Evolutionary conservation across 2,888 invertebrate species (phyloP), one percentile per base, ranked within the genome.

Genomic region (Patella pellucida): DNA sequence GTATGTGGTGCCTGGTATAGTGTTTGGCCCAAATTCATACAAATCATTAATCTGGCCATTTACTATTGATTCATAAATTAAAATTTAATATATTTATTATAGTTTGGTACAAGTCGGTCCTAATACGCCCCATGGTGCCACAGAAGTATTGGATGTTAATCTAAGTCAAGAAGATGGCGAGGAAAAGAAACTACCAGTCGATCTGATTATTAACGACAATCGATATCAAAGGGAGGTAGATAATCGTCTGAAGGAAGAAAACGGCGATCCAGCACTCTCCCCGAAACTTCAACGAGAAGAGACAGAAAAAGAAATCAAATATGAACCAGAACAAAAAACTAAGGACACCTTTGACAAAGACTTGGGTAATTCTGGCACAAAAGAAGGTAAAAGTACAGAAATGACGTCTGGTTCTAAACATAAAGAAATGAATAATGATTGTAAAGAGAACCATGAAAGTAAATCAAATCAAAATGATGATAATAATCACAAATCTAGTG

Each of bases 61-160:
- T 0, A 5, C 41, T 41, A 41, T 3, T 41, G 41, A 5, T 41
- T 4, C 9, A 41, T 41, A 9, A 41, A 41, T 41, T 41, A 41
- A 41, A 41, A 9, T 41, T 41, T 7, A 41, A 9, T 41, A 1
- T 41, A 41, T 41, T 72, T 51, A n/a, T 83, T 79, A 51, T 82
- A 87, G 86, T 19, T 77, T 83, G 12, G 79, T 84, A 41, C 85
- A 82, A 71, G 80, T 81, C 69, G 84, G 84, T 50, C 84, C 85
- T 15, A 84, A 84, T 73, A 85, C 85, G 51, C 78, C 80, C 12
- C 80, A 80, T 41, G 89, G 87, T 41, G 89, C 88, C n/a, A 89
- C 89, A 31, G 89, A 89, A 72, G 85, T 86, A 16, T 83, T 88
- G 52, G 89, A 89, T 79, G 89, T 88, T 76, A 87, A 88, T 79